Conservation (phyloP, 1,140 invertebrate species). For the Thaumetopoea pityocampa region DNA sequence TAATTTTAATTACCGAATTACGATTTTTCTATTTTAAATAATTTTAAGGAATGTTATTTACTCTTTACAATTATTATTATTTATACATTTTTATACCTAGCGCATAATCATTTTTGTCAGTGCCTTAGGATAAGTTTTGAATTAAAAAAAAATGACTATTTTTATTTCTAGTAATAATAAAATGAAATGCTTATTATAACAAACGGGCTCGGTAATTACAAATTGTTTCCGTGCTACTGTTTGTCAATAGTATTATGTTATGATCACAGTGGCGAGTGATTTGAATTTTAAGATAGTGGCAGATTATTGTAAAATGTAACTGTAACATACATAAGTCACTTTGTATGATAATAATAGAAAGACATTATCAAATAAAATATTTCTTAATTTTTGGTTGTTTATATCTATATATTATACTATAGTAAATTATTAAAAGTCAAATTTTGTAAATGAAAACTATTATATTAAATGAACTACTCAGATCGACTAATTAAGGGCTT, state of each 20-base stretch:
- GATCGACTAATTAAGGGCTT: too few species aligned
- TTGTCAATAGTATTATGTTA: conserved; percentile 19
- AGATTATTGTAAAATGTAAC: conserved; percentile 41
- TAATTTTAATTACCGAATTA: conserved; percentile 39
- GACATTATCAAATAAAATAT: conserved; percentile 69
- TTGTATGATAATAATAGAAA: conserved; percentile 69
- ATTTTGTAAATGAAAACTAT: too few species aligned
- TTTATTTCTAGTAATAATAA: conserved; percentile 42
- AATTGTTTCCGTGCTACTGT: conserved; percentile 21
- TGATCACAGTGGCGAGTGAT: conserved; percentile 58
- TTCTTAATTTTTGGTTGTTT: conserved; percentile 36
- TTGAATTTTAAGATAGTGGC: conserved; percentile 38
- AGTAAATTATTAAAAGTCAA: too few species aligned
- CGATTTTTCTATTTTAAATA: conserved; percentile 37
- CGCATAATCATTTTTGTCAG: conserved; percentile 65
- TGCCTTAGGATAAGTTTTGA: conserved; percentile 54
- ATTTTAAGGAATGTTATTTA: conserved; percentile 65
- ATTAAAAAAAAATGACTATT: conserved; percentile 48
- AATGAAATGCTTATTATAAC: conserved; percentile 44
- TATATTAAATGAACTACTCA: too few species aligned
- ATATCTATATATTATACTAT: too few species aligned
- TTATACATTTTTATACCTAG: conserved; percentile 54
- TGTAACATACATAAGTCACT: conserved; percentile 57
- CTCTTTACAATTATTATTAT: conserved; percentile 60
- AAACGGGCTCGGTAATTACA: conserved; percentile 27